Evolutionary conservation across 1,140 invertebrate genomes (phyloP).

Genomic region (Caerostris extrusa): DNA sequence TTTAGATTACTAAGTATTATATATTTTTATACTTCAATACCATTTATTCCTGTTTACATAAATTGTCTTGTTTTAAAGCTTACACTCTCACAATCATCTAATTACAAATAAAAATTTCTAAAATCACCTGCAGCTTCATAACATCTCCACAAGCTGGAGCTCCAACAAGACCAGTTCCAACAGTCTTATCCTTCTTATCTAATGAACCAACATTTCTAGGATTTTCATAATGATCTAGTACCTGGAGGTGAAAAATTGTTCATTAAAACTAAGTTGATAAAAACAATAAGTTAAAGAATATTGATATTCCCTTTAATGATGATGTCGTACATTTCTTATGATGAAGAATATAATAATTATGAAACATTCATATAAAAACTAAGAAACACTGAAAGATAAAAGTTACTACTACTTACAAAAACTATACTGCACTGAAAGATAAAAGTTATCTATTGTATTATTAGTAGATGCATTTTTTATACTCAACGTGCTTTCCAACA

Average conservation of each 20-base stretch:
- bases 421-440: too few species aligned
- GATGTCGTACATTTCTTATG: neutral
- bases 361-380: neutral
- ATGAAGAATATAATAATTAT: neutral
- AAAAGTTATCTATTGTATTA: too few species aligned
- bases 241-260: slow-evolving; percentile 84
- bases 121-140: slow-evolving; percentile 98
- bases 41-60: too few species aligned
- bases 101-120: neutral
- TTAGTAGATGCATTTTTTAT: too few species aligned
- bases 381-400: too few species aligned
- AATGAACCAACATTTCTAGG: slow-evolving; percentile 99
- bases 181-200: slow-evolving; percentile 95
- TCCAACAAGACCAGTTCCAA: slow-evolving; percentile 98
- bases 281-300: neutral
- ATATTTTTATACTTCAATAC: too few species aligned
- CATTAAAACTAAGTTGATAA: neutral
- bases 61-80: too few species aligned
- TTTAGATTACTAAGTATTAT: too few species aligned
- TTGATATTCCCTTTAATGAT: neutral
- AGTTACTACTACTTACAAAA: too few species aligned
- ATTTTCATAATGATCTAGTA: slow-evolving; percentile 99
- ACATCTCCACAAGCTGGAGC: slow-evolving; percentile 99
- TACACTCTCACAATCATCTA: too few species aligned
- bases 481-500: too few species aligned